Conservation (phyloP, 2,888 invertebrate genomes). For the Eupithecia centaureata region DNA sequence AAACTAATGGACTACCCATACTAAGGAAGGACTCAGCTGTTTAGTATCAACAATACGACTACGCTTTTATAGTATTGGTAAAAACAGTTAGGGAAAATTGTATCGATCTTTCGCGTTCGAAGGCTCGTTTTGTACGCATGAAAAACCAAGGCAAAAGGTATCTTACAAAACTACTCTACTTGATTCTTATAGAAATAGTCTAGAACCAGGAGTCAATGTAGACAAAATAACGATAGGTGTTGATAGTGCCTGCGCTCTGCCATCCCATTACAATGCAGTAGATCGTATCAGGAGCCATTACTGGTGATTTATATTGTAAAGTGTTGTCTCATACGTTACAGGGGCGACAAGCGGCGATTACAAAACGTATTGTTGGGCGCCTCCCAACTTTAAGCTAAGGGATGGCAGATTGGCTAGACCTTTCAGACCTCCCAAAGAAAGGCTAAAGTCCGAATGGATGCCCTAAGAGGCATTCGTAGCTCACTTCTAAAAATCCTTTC, state of each 20-base stretch:
- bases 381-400: slow-evolving; percentile 21
- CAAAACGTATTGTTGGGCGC: slow-evolving; percentile 33
- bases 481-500: no score
- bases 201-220: background rate
- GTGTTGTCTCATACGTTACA: slow-evolving; percentile 23
- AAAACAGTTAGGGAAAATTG: no score
- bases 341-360: slow-evolving; percentile 30
- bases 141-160: no score
- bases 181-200: no score
- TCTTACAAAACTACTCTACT: background rate
- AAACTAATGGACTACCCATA: no score
- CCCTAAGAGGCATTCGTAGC: no score
- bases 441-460: no score
- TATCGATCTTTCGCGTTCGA: no score
- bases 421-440: background rate
- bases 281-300: slow-evolving; percentile 15
- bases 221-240: background rate
- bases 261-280: slow-evolving; percentile 14
- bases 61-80: no score
- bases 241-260: background rate
- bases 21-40: no score
- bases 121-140: no score
- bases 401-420: slow-evolving; percentile 2
- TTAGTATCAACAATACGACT: no score
- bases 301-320: slow-evolving; percentile 26